Percentiles rank a stretch among this genome's conserved stretches.
Conservation (phyloP, 2,888 invertebrate genomes). For the Phaonia tiefii region DNA sequence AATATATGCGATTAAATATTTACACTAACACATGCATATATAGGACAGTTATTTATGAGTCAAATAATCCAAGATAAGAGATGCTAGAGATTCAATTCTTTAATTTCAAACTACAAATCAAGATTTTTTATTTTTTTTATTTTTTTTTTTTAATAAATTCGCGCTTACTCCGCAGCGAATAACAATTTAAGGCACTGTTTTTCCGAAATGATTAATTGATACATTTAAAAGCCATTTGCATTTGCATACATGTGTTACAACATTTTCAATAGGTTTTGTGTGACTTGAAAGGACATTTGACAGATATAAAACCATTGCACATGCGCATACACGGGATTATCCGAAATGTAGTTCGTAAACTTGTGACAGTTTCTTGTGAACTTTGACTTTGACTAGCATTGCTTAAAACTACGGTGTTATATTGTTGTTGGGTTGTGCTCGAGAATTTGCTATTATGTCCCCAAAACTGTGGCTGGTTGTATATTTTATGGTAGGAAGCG, state of each 20-base stretch:
- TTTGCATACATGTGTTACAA: neutral
- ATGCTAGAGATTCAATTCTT: constrained; percentile 1
- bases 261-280: neutral
- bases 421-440: constrained; percentile 32
- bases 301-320: neutral
- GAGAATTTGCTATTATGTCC: constrained; percentile 19
- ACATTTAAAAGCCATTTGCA: constrained; percentile 21
- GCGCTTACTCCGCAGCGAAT: constrained; percentile 52
- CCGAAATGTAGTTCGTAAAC: too few species aligned
- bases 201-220: constrained; percentile 48
- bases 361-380: constrained; percentile 37
- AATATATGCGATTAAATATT: constrained; percentile 39
- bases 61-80: neutral
- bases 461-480: constrained; percentile 15
- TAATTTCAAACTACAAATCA: constrained; percentile 40
- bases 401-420: constrained; percentile 39
- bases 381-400: constrained; percentile 64
- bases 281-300: neutral
- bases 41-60: too few species aligned
- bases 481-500: constrained; percentile 24
- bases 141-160: constrained; percentile 36
- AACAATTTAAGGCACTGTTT: constrained; percentile 70
- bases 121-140: constrained; percentile 11
- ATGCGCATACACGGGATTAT: neutral
- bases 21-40: constrained; percentile 50